phyloP scores from a whole-genome alignment of 2,888 invertebrate genomes.

The Ormyrus rosae region DNA sequence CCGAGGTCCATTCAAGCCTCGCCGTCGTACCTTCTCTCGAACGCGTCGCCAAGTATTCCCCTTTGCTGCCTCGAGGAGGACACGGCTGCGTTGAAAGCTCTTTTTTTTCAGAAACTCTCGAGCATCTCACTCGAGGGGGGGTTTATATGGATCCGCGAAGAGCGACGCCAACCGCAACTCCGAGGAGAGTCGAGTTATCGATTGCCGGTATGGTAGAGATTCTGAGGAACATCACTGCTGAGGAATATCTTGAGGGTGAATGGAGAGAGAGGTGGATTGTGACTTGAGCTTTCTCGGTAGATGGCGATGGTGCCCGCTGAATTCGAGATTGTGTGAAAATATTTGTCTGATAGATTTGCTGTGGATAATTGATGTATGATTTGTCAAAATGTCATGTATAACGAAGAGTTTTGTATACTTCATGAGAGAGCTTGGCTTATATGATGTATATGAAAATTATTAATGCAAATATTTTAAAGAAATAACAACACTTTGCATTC shows the following conservation, averaged over 20 bases:
- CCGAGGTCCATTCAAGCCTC: not conserved
- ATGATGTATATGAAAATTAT: too few relatives aligned
- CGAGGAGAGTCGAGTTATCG: conserved; percentile 3
- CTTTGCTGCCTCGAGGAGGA: not conserved
- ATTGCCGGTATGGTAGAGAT: conserved; percentile 36
- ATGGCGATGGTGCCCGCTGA: not conserved
- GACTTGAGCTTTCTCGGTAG: not conserved
- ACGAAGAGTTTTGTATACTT: too few relatives aligned
- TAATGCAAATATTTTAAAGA: too few relatives aligned
- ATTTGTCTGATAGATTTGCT: too few relatives aligned
- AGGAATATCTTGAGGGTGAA: not conserved
- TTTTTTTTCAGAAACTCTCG: too few relatives aligned
- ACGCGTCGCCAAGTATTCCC: not conserved
- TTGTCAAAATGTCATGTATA: too few relatives aligned
- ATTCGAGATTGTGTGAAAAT: not conserved
- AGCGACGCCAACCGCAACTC: not conserved
- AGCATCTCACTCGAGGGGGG: not conserved
- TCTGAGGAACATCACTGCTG: not conserved
- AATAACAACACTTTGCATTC: too few relatives aligned
- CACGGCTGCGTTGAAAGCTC: too few relatives aligned
- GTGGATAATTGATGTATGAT: too few relatives aligned
- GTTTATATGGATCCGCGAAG: not conserved
- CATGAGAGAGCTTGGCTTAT: too few relatives aligned
- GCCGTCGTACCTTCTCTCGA: conserved; percentile 4
- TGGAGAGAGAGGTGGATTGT: too few relatives aligned